Base-by-base conservation (phyloP, 2,888 invertebrate genomes). In the Drosophila subquinaria region DNA sequence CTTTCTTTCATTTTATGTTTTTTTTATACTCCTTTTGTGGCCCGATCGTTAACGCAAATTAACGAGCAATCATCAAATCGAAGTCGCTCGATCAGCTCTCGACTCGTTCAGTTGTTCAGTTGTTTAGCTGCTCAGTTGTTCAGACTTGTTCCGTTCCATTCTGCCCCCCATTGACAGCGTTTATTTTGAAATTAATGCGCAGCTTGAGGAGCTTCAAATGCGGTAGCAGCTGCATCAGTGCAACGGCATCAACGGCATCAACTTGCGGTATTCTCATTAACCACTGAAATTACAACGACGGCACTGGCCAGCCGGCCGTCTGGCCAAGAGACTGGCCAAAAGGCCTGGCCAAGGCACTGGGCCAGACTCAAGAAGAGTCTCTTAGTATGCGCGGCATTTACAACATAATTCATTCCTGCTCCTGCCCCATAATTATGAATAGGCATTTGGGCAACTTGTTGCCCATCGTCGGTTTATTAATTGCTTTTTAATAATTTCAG, bases 11-110 rank as follows among this genome's bases (percentile, higher is more conserved):
- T 45, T 65, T 57, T 4, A 23, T 23, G 23, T 23, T 23, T 27
- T 27, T 62, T 43, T 67, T 43, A n/a, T 13, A 6, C 17, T 53
- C 33, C n/a, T 23, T 51, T 23, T 47, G 61, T 62, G 42, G 45
- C 35, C 35, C 70, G 82, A 89, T 90, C 85, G 89, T 89, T 90
- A 89, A 90, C 89, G 72, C 82, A 90, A 90, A 90, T 89, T 89
- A 89, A 89, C 84, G 80, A 81, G 76, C 90, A 81, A 90, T 89
- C 89, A 90, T 89, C 90, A 90, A 90, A 89, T 90, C 90, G 89
- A 89, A 86, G 79, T 73, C 61, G 35, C 35, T 51, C 65, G 74
- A 61, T 63, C 71, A 52, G 45, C 52, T 27, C 53, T 23, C 42
- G 36, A 11, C 27, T 13, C 36, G 51, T 51, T 48, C 20, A 43